Conservation (phyloP, 2,888 invertebrate species). For the Nymphalis polychloros region DNA sequence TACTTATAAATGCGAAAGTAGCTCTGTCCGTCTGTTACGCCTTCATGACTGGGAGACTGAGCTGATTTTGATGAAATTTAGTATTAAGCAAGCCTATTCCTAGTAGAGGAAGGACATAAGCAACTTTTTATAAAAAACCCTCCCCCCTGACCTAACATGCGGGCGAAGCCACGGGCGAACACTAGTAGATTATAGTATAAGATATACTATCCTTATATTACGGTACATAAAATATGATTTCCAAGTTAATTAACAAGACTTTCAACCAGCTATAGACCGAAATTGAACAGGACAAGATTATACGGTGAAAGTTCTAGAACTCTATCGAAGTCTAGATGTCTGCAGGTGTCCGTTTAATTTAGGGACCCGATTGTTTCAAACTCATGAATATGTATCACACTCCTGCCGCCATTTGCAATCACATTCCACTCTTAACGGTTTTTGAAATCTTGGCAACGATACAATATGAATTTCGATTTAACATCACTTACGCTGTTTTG, state of each 20-base stretch:
- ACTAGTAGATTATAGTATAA: no score
- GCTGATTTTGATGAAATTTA: no score
- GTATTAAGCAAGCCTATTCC: no score
- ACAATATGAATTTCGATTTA: conserved; percentile 12
- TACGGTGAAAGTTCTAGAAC: conserved; percentile 31
- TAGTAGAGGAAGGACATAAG: no score
- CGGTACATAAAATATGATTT: not conserved
- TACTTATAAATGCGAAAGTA: no score
- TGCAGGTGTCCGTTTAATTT: conserved; percentile 51
- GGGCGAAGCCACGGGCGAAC: no score
- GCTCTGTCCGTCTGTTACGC: no score
- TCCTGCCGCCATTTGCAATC: conserved; percentile 37
- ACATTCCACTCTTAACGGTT: conserved; percentile 33
- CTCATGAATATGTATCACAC: conserved; percentile 49
- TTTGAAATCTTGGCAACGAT: conserved; percentile 22
- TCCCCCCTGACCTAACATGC: no score
- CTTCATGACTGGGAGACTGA: no score
- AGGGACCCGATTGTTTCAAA: conserved; percentile 34
- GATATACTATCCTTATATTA: not conserved
- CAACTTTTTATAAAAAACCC: no score
- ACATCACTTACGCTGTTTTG: conserved; percentile 5
- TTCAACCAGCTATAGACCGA: conserved; percentile 11
- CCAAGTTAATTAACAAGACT: conserved; percentile 19
- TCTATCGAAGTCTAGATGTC: conserved; percentile 38
- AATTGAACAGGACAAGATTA: conserved; percentile 29